phyloP scores from a whole-genome alignment of 2,113 vertebrate genomes.

The Forbesichthys papilliferus region DNA sequence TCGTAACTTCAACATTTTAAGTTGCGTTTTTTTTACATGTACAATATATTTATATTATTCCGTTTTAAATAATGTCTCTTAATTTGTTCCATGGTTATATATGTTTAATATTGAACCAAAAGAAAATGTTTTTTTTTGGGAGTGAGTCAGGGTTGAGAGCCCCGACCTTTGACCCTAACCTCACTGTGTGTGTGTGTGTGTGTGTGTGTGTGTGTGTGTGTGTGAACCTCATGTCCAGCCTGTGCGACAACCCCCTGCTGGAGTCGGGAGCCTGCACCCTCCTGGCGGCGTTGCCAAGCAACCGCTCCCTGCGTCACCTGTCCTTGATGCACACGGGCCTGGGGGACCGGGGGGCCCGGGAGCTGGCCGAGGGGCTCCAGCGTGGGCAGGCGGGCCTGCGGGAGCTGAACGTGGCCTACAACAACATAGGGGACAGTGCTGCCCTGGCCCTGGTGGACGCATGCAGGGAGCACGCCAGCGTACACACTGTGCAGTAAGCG shows the following conservation, averaged over 20 bases:
- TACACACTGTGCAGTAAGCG: conserved; percentile 43
- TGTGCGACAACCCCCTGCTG: conserved; percentile 85
- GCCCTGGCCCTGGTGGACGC: conserved; percentile 85
- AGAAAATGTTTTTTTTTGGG: too few relatives aligned
- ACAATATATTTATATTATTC: too few relatives aligned
- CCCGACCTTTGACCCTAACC: neutral
- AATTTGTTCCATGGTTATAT: too few relatives aligned
- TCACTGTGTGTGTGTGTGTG: neutral
- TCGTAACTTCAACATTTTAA: too few relatives aligned
- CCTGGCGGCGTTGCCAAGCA: conserved; percentile 81
- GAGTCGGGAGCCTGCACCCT: conserved; percentile 77
- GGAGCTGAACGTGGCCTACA: conserved; percentile 94
- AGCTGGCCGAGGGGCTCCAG: conserved; percentile 79
- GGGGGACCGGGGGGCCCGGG: conserved; percentile 77
- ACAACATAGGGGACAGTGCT: conserved; percentile 82
- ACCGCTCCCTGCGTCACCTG: conserved; percentile 81
- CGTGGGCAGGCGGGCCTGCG: conserved; percentile 73
- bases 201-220: too few relatives aligned
- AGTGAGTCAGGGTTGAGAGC: neutral
- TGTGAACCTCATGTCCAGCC: conserved; percentile 61
- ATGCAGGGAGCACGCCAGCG: conserved; percentile 80
- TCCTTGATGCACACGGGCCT: conserved; percentile 88
- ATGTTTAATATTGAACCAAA: too few relatives aligned
- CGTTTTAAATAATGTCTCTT: too few relatives aligned
- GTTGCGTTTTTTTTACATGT: too few relatives aligned